Evolutionary conservation across 2,113 vertebrate genomes (phyloP).

Genomic region (Myocastor coypus): DNA sequence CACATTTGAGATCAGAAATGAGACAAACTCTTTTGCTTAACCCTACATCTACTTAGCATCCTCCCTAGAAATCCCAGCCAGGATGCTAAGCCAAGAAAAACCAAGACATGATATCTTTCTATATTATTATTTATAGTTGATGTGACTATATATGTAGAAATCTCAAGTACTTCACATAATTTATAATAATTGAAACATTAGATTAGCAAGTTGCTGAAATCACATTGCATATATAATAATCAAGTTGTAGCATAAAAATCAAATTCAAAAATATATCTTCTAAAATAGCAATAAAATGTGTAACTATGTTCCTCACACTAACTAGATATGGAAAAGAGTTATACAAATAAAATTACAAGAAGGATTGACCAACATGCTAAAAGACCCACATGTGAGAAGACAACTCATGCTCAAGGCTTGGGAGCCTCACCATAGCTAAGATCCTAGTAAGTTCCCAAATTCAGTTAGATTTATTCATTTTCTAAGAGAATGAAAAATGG

Average conservation of each 20-base stretch:
- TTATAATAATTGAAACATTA: neutral
- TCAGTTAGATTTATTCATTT: neutral
- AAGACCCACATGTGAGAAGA: neutral
- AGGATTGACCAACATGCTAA: neutral
- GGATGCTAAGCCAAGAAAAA: neutral
- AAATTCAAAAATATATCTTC: neutral
- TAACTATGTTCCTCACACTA: neutral
- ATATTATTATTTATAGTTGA: neutral
- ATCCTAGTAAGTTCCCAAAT: neutral
- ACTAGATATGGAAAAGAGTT: neutral
- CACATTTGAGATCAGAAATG: neutral
- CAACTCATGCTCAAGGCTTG: neutral
- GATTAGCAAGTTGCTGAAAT: neutral
- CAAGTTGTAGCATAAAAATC: constrained; percentile 2
- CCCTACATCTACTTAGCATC: neutral
- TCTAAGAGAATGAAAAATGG: no score
- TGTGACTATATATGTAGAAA: neutral
- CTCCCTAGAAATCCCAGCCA: neutral
- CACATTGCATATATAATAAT: neutral
- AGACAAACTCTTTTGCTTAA: neutral
- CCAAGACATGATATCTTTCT: neutral
- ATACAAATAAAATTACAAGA: neutral
- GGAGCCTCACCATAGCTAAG: neutral
- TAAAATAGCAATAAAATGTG: neutral
- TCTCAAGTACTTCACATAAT: neutral